A percentile compares a stretch with the other conserved stretches of the same genome.
Evolutionary conservation across 2,888 invertebrate genomes (phyloP).

Genomic region (Polyploca ridens): DNA sequence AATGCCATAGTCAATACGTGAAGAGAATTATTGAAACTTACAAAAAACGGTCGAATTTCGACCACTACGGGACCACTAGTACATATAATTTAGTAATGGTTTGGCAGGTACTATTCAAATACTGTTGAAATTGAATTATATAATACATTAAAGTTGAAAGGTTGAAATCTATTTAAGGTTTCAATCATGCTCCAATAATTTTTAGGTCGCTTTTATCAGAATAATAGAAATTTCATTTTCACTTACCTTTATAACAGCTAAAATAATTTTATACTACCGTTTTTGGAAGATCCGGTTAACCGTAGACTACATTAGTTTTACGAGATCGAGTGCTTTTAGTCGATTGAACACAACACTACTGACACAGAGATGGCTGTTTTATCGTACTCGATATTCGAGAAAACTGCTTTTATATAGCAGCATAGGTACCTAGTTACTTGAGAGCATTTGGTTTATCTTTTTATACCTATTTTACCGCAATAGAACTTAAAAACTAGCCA

Average conservation of each 20-base stretch:
- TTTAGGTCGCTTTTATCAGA: neutral
- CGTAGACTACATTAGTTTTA: slow-evolving; percentile 37
- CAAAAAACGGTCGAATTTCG: too few relatives aligned
- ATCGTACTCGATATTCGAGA: neutral
- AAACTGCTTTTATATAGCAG: neutral
- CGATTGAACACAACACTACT: slow-evolving; percentile 51
- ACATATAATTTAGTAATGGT: too few relatives aligned
- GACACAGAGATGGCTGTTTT: slow-evolving; percentile 32
- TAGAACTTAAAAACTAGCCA: too few relatives aligned
- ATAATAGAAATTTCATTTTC: neutral
- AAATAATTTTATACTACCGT: neutral
- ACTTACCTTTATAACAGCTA: neutral
- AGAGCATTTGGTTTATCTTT: too few relatives aligned
- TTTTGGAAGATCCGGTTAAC: slow-evolving; percentile 25
- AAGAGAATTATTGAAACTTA: too few relatives aligned
- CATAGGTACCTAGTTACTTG: too few relatives aligned
- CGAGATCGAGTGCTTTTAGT: slow-evolving; percentile 64
- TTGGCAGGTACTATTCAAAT: too few relatives aligned
- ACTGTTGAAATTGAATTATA: too few relatives aligned
- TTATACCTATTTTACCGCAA: too few relatives aligned
- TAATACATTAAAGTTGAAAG: too few relatives aligned
- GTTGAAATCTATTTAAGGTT: neutral
- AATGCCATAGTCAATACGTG: too few relatives aligned
- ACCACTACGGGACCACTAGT: too few relatives aligned
- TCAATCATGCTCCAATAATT: neutral